A percentile compares a stretch with the other conserved stretches of the same genome.
phyloP scores from a whole-genome alignment of 2,888 invertebrate genomes.

The Dasysyrphus albostriatus region DNA sequence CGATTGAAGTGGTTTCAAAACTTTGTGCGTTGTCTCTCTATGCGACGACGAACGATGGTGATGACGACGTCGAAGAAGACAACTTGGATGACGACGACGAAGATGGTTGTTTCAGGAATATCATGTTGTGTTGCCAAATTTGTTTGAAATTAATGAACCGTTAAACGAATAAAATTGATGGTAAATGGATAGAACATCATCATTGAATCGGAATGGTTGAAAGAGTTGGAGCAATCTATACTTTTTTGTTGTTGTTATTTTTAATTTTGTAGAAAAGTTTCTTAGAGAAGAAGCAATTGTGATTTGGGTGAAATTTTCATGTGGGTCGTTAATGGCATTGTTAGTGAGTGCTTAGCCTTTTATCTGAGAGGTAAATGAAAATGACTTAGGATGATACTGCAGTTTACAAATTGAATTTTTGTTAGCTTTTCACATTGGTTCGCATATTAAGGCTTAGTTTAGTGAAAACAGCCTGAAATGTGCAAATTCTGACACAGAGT shows the following conservation, averaged over 20 bases:
- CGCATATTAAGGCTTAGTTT: too few species aligned
- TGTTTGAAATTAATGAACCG: slow-evolving; percentile 74
- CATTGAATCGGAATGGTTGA: slow-evolving; percentile 53
- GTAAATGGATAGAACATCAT: slow-evolving; percentile 67
- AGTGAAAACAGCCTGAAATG: too few species aligned
- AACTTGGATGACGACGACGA: background rate
- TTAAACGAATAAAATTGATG: slow-evolving; percentile 74
- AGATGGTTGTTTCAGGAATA: slow-evolving; percentile 61
- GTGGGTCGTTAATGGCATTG: slow-evolving; percentile 16
- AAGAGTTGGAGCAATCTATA: slow-evolving; percentile 41
- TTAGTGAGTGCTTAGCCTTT: slow-evolving; percentile 4
- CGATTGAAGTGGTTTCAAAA: slow-evolving; percentile 69
- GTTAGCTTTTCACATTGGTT: background rate
- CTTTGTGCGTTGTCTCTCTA: slow-evolving; percentile 23
- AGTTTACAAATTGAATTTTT: background rate
- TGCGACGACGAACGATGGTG: background rate
- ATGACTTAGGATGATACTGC: background rate
- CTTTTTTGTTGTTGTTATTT: slow-evolving; percentile 2
- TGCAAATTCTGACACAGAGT: too few species aligned
- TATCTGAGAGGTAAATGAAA: background rate
- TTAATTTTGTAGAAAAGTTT: slow-evolving; percentile 1
- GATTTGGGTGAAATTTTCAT: slow-evolving; percentile 11
- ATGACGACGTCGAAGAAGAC: background rate
- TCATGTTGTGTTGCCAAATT: slow-evolving; percentile 71
- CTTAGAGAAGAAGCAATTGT: slow-evolving; percentile 2